Evolutionary conservation across 1,140 invertebrate species (phyloP).

Genomic region (Lepidostoma basale): DNA sequence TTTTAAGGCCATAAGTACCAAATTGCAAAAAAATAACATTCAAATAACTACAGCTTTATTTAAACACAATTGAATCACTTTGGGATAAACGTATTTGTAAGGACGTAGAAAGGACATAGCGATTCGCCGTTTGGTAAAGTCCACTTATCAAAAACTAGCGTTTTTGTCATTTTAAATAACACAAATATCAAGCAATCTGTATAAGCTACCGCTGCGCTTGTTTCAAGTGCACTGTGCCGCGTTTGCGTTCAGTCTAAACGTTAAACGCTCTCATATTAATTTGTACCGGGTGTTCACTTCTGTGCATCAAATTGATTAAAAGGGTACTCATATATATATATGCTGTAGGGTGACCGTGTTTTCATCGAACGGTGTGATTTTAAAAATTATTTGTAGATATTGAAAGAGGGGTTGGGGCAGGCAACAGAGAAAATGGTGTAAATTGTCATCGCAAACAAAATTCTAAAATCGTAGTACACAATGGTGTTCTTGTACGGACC

Average conservation of each 20-base stretch:
- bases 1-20: no score
- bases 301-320: slow-evolving; percentile 23
- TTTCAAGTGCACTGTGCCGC: background rate
- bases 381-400: no score
- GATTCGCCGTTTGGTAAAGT: no score
- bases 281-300: background rate
- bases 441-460: background rate
- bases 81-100: no score
- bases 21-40: no score
- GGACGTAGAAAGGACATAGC: no score
- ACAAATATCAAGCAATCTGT: background rate
- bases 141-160: background rate
- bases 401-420: no score
- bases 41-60: no score
- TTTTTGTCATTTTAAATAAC: background rate
- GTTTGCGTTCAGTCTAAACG: background rate
- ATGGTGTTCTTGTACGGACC: no score
- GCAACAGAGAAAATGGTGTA: no score
- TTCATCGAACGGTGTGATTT: background rate
- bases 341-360: background rate
- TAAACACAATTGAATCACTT: no score
- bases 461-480: no score
- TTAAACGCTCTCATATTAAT: background rate
- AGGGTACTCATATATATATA: slow-evolving; percentile 4
- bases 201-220: background rate